Conservation (phyloP, 2,113 vertebrate genomes). For the Nothoprocta pentlandii region DNA sequence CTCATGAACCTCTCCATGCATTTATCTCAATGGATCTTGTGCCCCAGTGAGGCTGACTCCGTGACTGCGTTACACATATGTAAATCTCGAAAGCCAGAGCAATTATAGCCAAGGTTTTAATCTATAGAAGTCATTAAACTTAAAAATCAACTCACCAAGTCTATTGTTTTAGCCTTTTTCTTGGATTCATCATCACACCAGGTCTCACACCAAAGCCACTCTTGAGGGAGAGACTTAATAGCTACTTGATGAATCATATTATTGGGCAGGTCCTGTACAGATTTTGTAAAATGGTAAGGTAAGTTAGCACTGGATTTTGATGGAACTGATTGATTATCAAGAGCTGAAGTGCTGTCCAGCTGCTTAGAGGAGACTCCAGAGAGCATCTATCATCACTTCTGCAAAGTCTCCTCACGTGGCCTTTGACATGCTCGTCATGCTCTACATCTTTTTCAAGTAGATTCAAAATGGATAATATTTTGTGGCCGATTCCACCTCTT, state of each 20-base stretch:
- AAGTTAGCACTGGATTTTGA: not conserved
- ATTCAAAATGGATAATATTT: not conserved
- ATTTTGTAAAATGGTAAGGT: not conserved
- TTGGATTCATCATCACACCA: slow-evolving; percentile 97
- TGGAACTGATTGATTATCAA: not conserved
- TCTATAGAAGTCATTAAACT: not conserved
- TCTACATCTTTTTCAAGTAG: not conserved
- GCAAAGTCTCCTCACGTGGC: not conserved
- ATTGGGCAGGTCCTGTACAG: slow-evolving; percentile 93
- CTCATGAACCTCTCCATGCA: not conserved
- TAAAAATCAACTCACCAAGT: slow-evolving; percentile 83
- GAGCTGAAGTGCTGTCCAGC: not conserved
- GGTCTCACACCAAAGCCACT: slow-evolving; percentile 99
- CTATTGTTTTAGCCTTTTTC: slow-evolving; percentile 92
- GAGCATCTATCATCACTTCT: not conserved
- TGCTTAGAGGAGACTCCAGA: not conserved
- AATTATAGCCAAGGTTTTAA: not conserved
- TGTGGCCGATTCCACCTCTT: not conserved
- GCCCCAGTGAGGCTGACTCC: not conserved
- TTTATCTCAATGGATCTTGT: not conserved
- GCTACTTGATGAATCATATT: slow-evolving; percentile 99
- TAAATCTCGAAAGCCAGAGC: not conserved
- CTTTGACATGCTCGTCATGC: not conserved
- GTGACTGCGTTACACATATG: fast-evolving
- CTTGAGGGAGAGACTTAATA: slow-evolving; percentile 96